phyloP scores from a whole-genome alignment of 2,113 vertebrate genomes.

The Syngnathus floridae region DNA sequence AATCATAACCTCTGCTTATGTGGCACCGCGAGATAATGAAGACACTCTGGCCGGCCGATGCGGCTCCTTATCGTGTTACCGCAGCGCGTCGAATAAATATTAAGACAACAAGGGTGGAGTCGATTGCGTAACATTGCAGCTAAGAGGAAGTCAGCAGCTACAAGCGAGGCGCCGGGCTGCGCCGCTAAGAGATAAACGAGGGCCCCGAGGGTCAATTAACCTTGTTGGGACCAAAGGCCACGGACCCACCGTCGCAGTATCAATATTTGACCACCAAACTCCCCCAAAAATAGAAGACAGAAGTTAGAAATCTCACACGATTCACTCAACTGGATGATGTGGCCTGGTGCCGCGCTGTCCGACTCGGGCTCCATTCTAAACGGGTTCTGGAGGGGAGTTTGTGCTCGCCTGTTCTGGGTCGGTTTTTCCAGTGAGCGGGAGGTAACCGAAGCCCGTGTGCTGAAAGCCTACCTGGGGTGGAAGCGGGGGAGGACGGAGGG shows the following conservation, averaged over 20 bases:
- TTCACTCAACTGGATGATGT: conserved; percentile 75
- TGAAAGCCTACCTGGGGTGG: conserved; percentile 63
- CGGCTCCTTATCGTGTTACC: neutral
- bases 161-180: neutral
- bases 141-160: neutral
- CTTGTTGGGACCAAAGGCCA: neutral
- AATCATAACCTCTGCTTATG: neutral
- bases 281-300: conserved; percentile 6
- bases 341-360: conserved; percentile 61
- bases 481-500: conserved; percentile 9
- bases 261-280: conserved; percentile 2
- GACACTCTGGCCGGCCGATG: neutral
- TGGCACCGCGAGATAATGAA: neutral
- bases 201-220: conserved; percentile 3
- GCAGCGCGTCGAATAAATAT: neutral
- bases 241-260: neutral
- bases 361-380: conserved; percentile 70
- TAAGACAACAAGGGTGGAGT: neutral
- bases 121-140: neutral
- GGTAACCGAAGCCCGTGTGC: conserved; percentile 70
- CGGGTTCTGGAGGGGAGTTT: conserved; percentile 29
- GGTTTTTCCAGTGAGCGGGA: conserved; percentile 61
- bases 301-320: neutral
- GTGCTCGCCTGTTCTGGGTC: conserved; percentile 64
- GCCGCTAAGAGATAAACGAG: conserved; percentile 4